A percentile compares a stretch with the other conserved stretches of the same genome.
Conservation (phyloP, 2,888 invertebrate species). For the Ophonus ardosiacus region DNA sequence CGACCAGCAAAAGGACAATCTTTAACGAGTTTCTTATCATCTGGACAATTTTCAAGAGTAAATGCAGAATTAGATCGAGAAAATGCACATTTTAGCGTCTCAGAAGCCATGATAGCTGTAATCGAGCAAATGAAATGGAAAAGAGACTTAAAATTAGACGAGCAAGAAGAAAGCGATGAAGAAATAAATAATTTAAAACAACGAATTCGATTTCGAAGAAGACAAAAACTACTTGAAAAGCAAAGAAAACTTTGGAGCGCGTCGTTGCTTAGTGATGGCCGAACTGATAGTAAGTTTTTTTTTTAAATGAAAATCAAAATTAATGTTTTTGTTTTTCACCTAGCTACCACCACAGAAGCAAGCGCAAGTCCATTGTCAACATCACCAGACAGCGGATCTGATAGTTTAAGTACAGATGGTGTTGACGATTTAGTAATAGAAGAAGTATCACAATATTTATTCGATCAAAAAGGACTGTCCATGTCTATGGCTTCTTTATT, state of each 20-base stretch:
- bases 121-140: slow-evolving; percentile 86
- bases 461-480: slow-evolving; percentile 77
- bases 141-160: slow-evolving; percentile 75
- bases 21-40: slow-evolving; percentile 84
- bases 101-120: slow-evolving; percentile 89
- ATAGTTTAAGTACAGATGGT: slow-evolving; percentile 77
- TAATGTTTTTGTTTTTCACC: background rate
- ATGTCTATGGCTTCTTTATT: slow-evolving; percentile 82
- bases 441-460: slow-evolving; percentile 74
- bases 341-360: slow-evolving; percentile 77
- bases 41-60: slow-evolving; percentile 83
- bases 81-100: slow-evolving; percentile 91
- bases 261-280: slow-evolving; percentile 75
- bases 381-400: slow-evolving; percentile 75
- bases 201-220: slow-evolving; percentile 79
- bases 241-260: slow-evolving; percentile 71
- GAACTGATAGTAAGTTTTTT: slow-evolving; percentile 75
- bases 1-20: slow-evolving; percentile 83
- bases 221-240: slow-evolving; percentile 77
- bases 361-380: slow-evolving; percentile 78
- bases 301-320: background rate
- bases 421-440: slow-evolving; percentile 78
- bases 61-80: slow-evolving; percentile 89
- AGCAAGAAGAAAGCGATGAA: slow-evolving; percentile 82
- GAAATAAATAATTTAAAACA: slow-evolving; percentile 82